These are phyloP conservation scores for Papilio gigon DNA, from an alignment of 2,888 invertebrate species.

Conservation along the genomic window DNA sequence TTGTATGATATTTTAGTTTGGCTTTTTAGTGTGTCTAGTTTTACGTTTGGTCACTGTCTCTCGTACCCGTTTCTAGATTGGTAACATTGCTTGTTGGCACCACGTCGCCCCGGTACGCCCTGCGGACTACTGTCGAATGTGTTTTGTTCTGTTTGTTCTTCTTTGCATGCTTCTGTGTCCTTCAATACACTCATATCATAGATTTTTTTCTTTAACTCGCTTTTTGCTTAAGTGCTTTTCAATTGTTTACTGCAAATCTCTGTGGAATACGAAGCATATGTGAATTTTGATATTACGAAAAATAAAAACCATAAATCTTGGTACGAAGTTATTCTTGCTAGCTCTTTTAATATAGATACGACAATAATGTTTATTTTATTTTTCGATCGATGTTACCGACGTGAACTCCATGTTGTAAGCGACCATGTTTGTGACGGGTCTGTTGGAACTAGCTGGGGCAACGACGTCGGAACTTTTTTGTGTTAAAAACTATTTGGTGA, in stretches of 20 bases:
- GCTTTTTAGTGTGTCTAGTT: constrained; percentile 36
- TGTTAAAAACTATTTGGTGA: constrained; percentile 11
- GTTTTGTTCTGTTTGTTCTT: constrained; percentile 48
- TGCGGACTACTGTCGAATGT: constrained; percentile 32
- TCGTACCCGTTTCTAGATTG: constrained; percentile 21
- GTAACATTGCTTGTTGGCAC: constrained; percentile 17
- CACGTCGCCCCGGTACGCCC: constrained; percentile 21
- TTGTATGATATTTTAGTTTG: constrained; percentile 49
- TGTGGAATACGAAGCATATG: constrained; percentile 48
- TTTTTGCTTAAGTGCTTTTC: constrained; percentile 67
- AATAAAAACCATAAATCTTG: constrained; percentile 54
- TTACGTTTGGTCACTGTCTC: constrained; percentile 22
- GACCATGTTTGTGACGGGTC: constrained; percentile 56
- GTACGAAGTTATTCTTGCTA: constrained; percentile 53
- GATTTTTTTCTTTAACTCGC: constrained; percentile 62
- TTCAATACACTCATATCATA: constrained; percentile 80
- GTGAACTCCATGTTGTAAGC: constrained; percentile 61
- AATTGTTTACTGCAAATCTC: constrained; percentile 71
- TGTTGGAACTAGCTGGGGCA: constrained; percentile 45
- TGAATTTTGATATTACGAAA: constrained; percentile 41
- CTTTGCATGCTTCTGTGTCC: constrained; percentile 74
- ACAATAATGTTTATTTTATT: constrained; percentile 56
- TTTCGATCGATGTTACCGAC: constrained; percentile 74
- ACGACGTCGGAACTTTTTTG: background rate
- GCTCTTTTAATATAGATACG: constrained; percentile 54